Conservation (phyloP, 2,888 invertebrate genomes). For the Drosophila neutralis region DNA sequence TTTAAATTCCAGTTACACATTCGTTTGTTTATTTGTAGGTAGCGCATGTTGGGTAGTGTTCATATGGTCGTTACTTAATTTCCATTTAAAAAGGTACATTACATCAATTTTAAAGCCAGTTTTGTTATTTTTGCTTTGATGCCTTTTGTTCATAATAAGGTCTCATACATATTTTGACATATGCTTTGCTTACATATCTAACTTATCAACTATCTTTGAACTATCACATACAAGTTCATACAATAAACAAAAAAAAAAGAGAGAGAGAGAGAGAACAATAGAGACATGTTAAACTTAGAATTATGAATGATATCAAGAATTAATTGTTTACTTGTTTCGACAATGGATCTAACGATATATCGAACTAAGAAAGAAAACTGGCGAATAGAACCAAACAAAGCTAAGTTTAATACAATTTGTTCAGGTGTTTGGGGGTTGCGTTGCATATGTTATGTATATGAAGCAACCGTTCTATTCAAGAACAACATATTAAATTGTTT, state of each 20-base stretch:
- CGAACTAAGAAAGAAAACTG: slow-evolving; percentile 16
- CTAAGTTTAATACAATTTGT: slow-evolving; percentile 10
- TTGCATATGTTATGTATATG: neutral
- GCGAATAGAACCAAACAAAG: slow-evolving; percentile 6
- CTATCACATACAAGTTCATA: slow-evolving; percentile 82
- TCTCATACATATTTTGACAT: slow-evolving; percentile 7
- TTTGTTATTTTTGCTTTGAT: slow-evolving; percentile 18
- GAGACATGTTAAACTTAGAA: slow-evolving; percentile 14
- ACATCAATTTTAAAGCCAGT: slow-evolving; percentile 39
- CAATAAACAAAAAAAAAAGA: slow-evolving; percentile 47
- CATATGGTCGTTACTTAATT: slow-evolving; percentile 16
- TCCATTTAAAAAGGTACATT: slow-evolving; percentile 12
- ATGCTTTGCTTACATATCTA: slow-evolving; percentile 33
- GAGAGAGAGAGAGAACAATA: slow-evolving; percentile 15
- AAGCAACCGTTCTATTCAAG: neutral
- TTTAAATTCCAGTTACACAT: slow-evolving; percentile 26
- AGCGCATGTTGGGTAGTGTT: slow-evolving; percentile 9
- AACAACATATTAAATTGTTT: neutral
- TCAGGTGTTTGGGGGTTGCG: neutral
- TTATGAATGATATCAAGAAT: slow-evolving; percentile 19
- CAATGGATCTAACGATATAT: slow-evolving; percentile 6
- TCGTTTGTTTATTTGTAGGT: neutral
- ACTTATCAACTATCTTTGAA: slow-evolving; percentile 77
- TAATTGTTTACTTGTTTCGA: neutral
- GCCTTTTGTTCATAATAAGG: slow-evolving; percentile 25